Percentiles rank a stretch among this genome's conserved stretches.
These are phyloP conservation scores for Tapirus indicus DNA, from an alignment of 2,797 vertebrate genomes.

Conservation along the genomic window DNA sequence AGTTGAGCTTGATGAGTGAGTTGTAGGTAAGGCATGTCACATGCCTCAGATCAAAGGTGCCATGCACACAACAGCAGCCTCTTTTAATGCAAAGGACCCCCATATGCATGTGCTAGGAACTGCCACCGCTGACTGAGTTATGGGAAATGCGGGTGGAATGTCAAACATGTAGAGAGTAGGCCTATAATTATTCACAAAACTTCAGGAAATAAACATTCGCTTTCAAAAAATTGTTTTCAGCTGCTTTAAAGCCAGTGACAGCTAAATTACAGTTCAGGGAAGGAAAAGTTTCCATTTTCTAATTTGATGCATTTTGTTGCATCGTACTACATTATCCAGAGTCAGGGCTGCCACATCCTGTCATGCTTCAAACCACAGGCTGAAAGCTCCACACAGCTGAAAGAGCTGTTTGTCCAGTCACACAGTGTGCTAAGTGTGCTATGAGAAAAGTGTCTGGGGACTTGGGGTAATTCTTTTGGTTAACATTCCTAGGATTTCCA, in stretches of 20 bases:
- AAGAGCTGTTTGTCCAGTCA: background rate
- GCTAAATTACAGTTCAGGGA: constrained; percentile 69
- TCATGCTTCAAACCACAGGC: background rate
- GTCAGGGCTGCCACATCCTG: background rate
- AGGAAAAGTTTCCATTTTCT: constrained; percentile 72
- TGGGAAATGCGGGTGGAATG: constrained; percentile 24
- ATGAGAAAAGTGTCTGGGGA: background rate
- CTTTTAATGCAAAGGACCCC: background rate
- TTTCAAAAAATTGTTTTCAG: constrained; percentile 79
- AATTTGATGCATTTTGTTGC: constrained; percentile 71
- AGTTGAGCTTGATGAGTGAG: background rate
- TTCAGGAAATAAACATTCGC: constrained; percentile 74
- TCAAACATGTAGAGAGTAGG: constrained; percentile 57
- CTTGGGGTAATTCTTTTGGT: background rate
- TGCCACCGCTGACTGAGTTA: constrained; percentile 12
- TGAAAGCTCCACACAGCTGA: background rate
- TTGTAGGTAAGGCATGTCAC: background rate
- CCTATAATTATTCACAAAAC: constrained; percentile 74
- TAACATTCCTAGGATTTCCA: background rate
- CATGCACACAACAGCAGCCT: background rate
- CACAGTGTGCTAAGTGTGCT: background rate
- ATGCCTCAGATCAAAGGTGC: constrained; percentile 38
- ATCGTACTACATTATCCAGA: constrained; percentile 54
- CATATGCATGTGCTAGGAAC: background rate
- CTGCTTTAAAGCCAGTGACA: constrained; percentile 75